Conservation (phyloP, 1,140 invertebrate genomes). For the Calliphora vicina region DNA sequence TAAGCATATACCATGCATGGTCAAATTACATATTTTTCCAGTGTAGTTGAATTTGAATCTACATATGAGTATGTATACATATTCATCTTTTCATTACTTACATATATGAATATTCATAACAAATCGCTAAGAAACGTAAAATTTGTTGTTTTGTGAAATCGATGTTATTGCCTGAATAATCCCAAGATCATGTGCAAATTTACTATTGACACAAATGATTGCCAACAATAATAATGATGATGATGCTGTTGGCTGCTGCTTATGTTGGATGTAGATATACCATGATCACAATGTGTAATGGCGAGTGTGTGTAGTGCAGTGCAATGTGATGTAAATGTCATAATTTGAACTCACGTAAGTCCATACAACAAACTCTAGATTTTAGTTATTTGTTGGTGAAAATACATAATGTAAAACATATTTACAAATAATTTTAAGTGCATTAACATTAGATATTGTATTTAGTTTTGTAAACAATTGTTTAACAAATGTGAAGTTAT, state of each 20-base stretch:
- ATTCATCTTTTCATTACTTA: neutral
- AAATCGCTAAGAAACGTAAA: neutral
- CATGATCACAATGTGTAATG: conserved; percentile 7
- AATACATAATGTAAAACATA: neutral
- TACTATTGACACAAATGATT: conserved; percentile 34
- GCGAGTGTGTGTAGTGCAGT: neutral
- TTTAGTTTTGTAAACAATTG: neutral
- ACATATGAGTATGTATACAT: no score
- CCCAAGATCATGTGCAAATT: conserved; percentile 32
- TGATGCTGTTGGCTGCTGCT: neutral
- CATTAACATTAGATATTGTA: neutral
- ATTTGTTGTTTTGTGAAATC: neutral
- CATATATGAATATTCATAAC: conserved; percentile 26
- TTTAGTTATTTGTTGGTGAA: neutral
- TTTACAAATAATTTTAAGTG: neutral
- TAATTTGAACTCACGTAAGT: conserved; percentile 18
- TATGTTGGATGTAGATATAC: neutral
- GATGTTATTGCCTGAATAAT: conserved; percentile 17
- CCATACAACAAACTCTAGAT: neutral
- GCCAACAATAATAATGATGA: conserved; percentile 21
- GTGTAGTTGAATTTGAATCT: no score
- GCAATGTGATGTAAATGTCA: conserved; percentile 8
- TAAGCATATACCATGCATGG: no score
- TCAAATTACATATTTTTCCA: no score
- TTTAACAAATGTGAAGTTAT: no score